Evolutionary conservation across 1,140 invertebrate genomes (phyloP).

Genomic region (Drosophila gunungcola): DNA sequence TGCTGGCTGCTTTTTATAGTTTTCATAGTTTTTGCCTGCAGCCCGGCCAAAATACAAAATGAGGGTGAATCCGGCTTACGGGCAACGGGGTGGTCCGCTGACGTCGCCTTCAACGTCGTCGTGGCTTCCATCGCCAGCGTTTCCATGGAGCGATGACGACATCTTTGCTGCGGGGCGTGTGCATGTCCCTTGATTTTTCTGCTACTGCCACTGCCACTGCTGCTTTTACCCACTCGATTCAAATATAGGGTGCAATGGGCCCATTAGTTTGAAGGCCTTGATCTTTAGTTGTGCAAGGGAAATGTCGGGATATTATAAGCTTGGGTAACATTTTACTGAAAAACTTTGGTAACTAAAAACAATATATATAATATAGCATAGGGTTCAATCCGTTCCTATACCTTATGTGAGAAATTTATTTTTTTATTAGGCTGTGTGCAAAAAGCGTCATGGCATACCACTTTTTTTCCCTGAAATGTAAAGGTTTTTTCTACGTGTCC

Average conservation of each 20-base stretch:
- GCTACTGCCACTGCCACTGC: slow-evolving; percentile 5
- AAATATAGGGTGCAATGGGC: background rate
- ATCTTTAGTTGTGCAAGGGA: slow-evolving; percentile 1
- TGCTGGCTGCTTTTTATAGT: slow-evolving; percentile 45
- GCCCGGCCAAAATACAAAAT: slow-evolving; percentile 7
- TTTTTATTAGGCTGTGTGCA: too few relatives aligned
- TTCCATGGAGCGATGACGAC: slow-evolving; percentile 78
- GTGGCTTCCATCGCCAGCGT: slow-evolving; percentile 45
- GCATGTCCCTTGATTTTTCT: slow-evolving; percentile 25
- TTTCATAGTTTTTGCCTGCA: slow-evolving; percentile 40
- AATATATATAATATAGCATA: too few relatives aligned
- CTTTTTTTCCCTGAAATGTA: too few relatives aligned
- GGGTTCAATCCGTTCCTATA: too few relatives aligned
- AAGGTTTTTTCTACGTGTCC: too few relatives aligned
- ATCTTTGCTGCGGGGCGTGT: slow-evolving; percentile 70
- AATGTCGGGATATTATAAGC: background rate
- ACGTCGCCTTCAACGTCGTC: slow-evolving; percentile 41
- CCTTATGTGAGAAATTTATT: too few relatives aligned
- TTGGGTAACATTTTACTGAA: too few relatives aligned
- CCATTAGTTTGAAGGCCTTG: background rate
- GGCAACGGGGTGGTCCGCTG: slow-evolving; percentile 45
- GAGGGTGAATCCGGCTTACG: slow-evolving; percentile 2
- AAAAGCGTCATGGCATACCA: too few relatives aligned
- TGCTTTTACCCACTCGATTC: slow-evolving; percentile 16
- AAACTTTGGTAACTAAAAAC: too few relatives aligned